Base-by-base conservation (phyloP, 2,113 vertebrate genomes). In the Camelus bactrianus region DNA sequence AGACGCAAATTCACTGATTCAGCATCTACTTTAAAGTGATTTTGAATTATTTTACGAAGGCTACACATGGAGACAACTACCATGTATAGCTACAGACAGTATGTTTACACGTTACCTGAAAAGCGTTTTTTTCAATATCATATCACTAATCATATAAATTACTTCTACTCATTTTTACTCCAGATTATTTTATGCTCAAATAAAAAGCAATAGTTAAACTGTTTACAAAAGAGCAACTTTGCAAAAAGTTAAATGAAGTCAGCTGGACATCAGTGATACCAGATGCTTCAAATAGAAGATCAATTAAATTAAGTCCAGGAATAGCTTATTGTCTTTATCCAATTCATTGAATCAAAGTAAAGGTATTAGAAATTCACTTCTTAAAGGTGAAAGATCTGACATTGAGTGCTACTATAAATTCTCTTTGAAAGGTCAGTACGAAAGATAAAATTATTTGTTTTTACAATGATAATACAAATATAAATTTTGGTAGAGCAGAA, bases 271-370 rank as follows among this genome's bases (percentile, higher is more conserved):
- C 52, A 84, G 9, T 96, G 60, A 69, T 69, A 84, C 2, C 12
- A 77, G 62, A 77, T 79, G 8, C 28, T 70, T 82, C 76, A 88
- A 82, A 76, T 5, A 83, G 13, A 89, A 60, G 35, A 42, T 3
- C 69, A 76, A 38, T 48, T 50, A 86, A 72, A 46, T 24, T 26
- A 73, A 75, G 58, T 85, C 11, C 13, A 79, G 14, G 50, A 73
- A 58, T 15, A 72, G 46, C 46, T 42, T 76, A 22, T 83, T 83
- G 50, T 60, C 48, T 83, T 88, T 20, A 69, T 28, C 26, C 24
- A 82, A 73, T 38, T 95, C 32, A 88, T 50, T 12, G 30, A 90
- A 70, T 84, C 85, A 72, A 93, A 90, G 46, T 79, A 93, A 84
- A 84, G 24, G 22, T 70, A 52, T 0, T 52, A 35, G 69, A 83